phyloP scores from a whole-genome alignment of 2,888 invertebrate species.

The Drosophila vallismaia region DNA sequence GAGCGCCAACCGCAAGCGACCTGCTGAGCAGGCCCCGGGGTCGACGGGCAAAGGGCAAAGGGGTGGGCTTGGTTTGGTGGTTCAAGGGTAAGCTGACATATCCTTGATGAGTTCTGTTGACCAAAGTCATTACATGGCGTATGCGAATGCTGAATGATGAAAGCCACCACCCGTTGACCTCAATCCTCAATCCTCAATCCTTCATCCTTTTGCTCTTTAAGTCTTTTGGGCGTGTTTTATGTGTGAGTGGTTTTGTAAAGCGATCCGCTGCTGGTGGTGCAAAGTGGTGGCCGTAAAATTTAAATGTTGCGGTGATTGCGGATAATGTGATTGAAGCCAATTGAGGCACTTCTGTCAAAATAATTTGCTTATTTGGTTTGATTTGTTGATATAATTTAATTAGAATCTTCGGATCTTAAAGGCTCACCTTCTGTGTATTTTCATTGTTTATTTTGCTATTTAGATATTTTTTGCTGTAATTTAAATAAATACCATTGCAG shows the following conservation, averaged over 20 bases:
- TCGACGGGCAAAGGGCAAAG: background rate
- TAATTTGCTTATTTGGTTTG: background rate
- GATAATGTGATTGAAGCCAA: slow-evolving; percentile 29
- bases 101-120: slow-evolving; percentile 75
- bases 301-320: slow-evolving; percentile 39
- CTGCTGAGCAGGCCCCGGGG: slow-evolving; percentile 12
- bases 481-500: slow-evolving; percentile 9
- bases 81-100: slow-evolving; percentile 47
- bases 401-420: background rate
- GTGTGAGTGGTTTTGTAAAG: slow-evolving; percentile 24
- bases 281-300: slow-evolving; percentile 21
- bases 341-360: slow-evolving; percentile 1
- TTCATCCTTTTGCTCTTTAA: slow-evolving; percentile 40
- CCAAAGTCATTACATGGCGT: slow-evolving; percentile 71
- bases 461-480: background rate
- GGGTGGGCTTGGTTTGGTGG: slow-evolving; percentile 1
- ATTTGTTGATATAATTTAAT: background rate
- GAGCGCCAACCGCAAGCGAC: slow-evolving; percentile 61
- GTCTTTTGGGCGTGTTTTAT: slow-evolving; percentile 13
- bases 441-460: background rate
- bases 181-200: slow-evolving; percentile 21
- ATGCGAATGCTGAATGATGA: slow-evolving; percentile 46
- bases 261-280: slow-evolving; percentile 19
- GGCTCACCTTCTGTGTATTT: background rate
- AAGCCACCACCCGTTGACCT: slow-evolving; percentile 51